Conservation (phyloP, 2,888 invertebrate genomes). For the Papilio demoleus region DNA sequence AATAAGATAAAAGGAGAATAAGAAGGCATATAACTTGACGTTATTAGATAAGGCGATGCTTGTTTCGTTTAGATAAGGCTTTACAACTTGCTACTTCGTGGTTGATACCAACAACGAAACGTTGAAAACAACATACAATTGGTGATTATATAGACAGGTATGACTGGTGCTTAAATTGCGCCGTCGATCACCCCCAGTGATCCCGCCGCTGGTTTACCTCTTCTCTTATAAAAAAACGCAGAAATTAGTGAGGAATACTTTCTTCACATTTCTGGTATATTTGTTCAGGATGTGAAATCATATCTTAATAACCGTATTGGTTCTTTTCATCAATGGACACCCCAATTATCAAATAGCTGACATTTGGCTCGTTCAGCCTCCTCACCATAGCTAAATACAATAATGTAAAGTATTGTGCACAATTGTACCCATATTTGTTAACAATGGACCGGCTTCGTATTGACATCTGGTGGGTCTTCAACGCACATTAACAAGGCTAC, state of each 20-base stretch:
- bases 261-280: no score
- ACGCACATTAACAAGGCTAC: conserved; percentile 43
- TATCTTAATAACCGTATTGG: conserved; percentile 55
- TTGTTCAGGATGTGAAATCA: no score
- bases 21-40: not conserved
- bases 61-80: not conserved
- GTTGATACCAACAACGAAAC: not conserved
- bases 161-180: no score
- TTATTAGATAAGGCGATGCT: conserved; percentile 1
- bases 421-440: conserved; percentile 79
- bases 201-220: no score
- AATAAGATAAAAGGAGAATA: not conserved
- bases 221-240: no score
- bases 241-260: no score
- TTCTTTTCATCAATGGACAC: conserved; percentile 57
- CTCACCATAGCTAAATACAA: conserved; percentile 72
- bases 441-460: conserved; percentile 71
- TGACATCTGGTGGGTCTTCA: conserved; percentile 73
- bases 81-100: not conserved
- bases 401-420: conserved; percentile 74
- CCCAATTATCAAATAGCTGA: conserved; percentile 76
- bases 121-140: not conserved
- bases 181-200: no score
- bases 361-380: conserved; percentile 71
- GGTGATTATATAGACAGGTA: no score